Evolutionary conservation across 1,140 invertebrate species (phyloP), one percentile per base, ranked within the genome.

Genomic region (Nymphalis io): DNA sequence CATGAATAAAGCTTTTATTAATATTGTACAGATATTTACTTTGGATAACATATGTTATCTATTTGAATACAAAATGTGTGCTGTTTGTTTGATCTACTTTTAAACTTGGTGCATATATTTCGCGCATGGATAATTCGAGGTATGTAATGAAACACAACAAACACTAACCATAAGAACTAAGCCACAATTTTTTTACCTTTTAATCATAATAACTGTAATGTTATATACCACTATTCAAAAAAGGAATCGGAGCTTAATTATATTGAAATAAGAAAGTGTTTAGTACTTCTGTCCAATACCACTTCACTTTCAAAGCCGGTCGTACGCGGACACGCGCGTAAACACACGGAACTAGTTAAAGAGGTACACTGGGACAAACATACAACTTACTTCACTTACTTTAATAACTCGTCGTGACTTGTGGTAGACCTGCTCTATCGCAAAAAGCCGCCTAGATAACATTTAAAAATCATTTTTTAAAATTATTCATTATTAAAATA

Each of bases 271-370:
- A 39, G 20, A 53, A 82, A 79, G 70, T 60, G 82, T 85, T 82
- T 63, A 11, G 3, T 5, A 72, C 71, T 20, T 13, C 79, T 79
- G 79, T 21, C 38, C 72, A 69, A 78, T 70, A 74, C 78, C 81
- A 82, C 79, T 85, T 88, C 84, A 88, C 84, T 88, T 86, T 88
- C 84, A 81, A 83, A 83, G 80, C 78, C 82, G 83, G 85, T 83
- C 84, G 85, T 66, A 63, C 46, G 65, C 69, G 46, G 60, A 48
- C 60, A 73, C 75, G 72, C 76, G 74, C 61, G 51, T 55, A 55
- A 55, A 78, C 65, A 71, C 68, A 75, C 73, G 68, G 76, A 75
- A 75, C 76, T 75, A 33, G 15, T 60, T 42, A 55, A 66, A 71
- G 48, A 71, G 64, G 63, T 71, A 71, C 63, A 66, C 69, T 71